Evolutionary conservation across 2,113 vertebrate genomes (phyloP), one percentile per base, ranked within the genome.

Genomic region (Dascyllus trimaculatus): DNA sequence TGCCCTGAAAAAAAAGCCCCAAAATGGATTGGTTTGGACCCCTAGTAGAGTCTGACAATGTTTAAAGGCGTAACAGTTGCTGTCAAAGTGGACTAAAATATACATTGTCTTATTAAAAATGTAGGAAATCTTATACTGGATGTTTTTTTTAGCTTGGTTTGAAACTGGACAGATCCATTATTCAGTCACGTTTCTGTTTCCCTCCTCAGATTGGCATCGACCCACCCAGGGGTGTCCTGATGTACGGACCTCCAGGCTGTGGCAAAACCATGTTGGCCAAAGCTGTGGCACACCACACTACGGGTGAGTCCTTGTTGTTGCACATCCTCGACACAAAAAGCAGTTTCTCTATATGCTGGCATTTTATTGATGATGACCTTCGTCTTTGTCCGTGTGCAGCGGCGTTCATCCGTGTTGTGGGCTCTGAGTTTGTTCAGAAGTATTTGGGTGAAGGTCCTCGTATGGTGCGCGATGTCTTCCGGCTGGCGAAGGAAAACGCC

Each of bases 191-290:
- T 15, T 13, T 43, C 1, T 7, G 40, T 15, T 43, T 51, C 48
- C 19, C 9, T 43, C 87, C 24, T 49, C 87, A 98, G 97, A 98
- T 99, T 3, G 97, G 97, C 24, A 99, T 99, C 0, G 97, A 98
- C 71, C 97, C 97, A 2, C 97, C 97, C 0, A 94, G 97, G 0
- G 97, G 97, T 0, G 97, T 98, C 54, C 94, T 99, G 48, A 99
- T 99, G 97, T 99, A 99, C 0, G 97, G 97, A 0, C 97, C 97
- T 0, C 97, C 97, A 0, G 97, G 97, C 59, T 99, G 97, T 17
- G 97, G 97, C 0, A 99, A 99, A 88, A 99, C 97, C 52, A 99
- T 99, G 97, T 4, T 99, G 92, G 97, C 97, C 62, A 99, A 99
- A 85, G 97, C 97, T 0, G 97, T 98, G 86, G 97, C 97, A 4